Evolutionary conservation across 2,113 vertebrate species (phyloP).

Genomic region (Bubalus kerabau): DNA sequence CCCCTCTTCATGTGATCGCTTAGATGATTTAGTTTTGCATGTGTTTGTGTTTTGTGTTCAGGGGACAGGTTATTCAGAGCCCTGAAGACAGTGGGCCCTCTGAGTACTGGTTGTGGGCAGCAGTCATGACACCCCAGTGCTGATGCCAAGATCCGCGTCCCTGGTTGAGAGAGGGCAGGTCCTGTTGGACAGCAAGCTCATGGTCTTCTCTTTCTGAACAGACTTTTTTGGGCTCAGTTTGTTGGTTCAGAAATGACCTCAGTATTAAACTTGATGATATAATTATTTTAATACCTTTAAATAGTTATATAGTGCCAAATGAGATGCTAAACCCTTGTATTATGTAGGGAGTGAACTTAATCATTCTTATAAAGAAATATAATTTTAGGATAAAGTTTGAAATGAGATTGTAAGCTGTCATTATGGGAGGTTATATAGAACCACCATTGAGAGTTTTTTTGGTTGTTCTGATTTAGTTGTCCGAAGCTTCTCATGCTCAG

Average conservation of each 20-base stretch:
- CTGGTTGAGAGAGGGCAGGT: not conserved
- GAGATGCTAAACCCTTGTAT: not conserved
- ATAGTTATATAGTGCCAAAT: not conserved
- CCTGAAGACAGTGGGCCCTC: not conserved
- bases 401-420: not conserved
- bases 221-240: not conserved
- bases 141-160: not conserved
- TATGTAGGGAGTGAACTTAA: not conserved
- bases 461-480: not conserved
- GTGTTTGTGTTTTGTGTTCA: not conserved
- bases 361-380: conserved; percentile 22
- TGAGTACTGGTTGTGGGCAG: not conserved
- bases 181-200: not conserved
- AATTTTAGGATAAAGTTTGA: conserved; percentile 28
- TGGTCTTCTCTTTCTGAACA: not conserved
- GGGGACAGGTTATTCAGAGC: not conserved
- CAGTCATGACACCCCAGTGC: not conserved
- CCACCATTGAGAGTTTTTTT: not conserved
- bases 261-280: not conserved
- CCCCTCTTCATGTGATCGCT: rapidly evolving
- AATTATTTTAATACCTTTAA: conserved; percentile 24
- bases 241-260: not conserved
- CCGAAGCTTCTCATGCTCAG: not conserved
- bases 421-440: not conserved
- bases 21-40: not conserved